Evolutionary conservation across 2,888 invertebrate genomes (phyloP), one percentile per base, ranked within the genome.

Genomic region (Crossocerus cetratus): DNA sequence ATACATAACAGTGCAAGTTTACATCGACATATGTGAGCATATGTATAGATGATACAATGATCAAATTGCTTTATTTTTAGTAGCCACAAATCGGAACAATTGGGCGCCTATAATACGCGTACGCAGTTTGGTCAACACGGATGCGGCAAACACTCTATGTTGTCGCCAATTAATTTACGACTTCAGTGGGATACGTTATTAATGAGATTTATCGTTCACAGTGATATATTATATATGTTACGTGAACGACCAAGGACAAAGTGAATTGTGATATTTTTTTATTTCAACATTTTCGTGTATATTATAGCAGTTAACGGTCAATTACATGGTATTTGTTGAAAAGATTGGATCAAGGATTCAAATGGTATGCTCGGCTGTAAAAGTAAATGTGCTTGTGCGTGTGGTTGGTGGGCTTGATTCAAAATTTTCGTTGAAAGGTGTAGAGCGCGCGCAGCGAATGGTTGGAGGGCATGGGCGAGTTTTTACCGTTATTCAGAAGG

Each of bases 401-500:
- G 18, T 23, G 42, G 49, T 44, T 21, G 13, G 16, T n/a, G 21
- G 11, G 23, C 18, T 11, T 45, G n/a, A 3, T 16, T 65, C 54
- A n/a, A 65, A 75, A 65, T 65, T 20, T 66, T 43, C 32, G 21
- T 21, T 68, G n/a, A 44, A 58, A 57, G 43, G 14, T 49, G 62
- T 16, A 23, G 56, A 44, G 43, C 42, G 67, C 4, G 69, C 23
- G 67, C 74, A 65, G 78, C 80, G 32, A 32, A 32, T 32, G 8
- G 32, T 65, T 56, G 43, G 55, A 74, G 73, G 66, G 58, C 74
- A 75, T 61, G 66, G 71, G 76, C 72, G 74, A 77, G 74, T 77
- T 80, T 82, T 80, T 83, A 87, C 84, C 81, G 83, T 86, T 84
- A 86, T 80, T 84, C 77, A 63, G 79, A 82, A 86, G 81, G 78